Conservation (phyloP, 1,140 invertebrate genomes). For the Diuraphis noxia region DNA sequence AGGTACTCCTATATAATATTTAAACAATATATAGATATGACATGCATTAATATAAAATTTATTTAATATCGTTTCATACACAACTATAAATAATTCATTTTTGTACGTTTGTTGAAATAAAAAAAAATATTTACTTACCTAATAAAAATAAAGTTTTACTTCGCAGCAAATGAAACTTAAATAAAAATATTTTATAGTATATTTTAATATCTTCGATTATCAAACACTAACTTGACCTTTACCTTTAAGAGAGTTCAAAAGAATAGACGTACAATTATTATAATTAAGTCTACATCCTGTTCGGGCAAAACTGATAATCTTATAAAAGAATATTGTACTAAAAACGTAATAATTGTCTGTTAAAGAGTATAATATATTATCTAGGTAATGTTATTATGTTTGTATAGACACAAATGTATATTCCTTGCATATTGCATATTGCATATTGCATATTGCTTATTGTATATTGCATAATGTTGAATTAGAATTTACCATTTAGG, state of each 20-base stretch:
- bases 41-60: not conserved
- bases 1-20: not conserved
- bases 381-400: not conserved
- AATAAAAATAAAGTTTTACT: not conserved
- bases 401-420: not conserved
- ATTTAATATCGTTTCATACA: not conserved
- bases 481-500: no score
- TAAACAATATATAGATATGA: not conserved
- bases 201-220: constrained; percentile 7
- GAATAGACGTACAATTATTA: not conserved
- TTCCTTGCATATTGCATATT: no score
- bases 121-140: no score
- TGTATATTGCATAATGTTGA: no score
- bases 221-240: not conserved
- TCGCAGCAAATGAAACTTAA: not conserved
- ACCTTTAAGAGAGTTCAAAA: not conserved
- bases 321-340: not conserved
- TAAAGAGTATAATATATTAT: not conserved
- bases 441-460: no score
- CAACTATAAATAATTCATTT: not conserved
- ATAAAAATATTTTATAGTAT: not conserved
- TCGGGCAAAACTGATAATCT: not conserved
- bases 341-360: not conserved
- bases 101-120: not conserved
- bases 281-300: constrained; percentile 8